These are phyloP conservation scores for Hirundo rustica DNA, from an alignment of 2,797 vertebrate genomes.

Conservation along the genomic window DNA sequence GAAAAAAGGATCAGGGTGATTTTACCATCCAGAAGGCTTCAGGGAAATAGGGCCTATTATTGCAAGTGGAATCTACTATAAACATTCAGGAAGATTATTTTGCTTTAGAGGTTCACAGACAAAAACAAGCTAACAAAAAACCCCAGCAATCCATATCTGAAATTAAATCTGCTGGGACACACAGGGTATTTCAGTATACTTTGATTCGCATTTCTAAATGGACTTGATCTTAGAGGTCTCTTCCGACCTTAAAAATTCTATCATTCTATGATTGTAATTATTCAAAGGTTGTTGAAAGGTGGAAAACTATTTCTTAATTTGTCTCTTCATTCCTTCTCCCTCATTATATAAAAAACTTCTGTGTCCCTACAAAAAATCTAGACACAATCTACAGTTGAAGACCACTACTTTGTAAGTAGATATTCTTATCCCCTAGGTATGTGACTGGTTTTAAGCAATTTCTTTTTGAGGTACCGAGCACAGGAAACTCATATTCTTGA, in stretches of 20 bases:
- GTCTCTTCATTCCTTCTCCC: not conserved
- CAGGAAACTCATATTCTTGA: not conserved
- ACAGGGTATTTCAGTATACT: not conserved
- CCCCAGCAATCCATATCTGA: accelerated
- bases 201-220: not conserved
- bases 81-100: not conserved
- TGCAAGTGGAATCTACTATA: not conserved
- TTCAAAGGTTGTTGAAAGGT: not conserved
- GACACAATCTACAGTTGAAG: not conserved
- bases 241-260: not conserved
- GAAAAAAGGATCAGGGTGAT: not conserved
- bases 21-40: not conserved
- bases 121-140: not conserved
- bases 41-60: not conserved
- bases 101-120: not conserved
- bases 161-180: not conserved
- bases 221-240: not conserved
- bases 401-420: not conserved
- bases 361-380: not conserved
- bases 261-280: not conserved
- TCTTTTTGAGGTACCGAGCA: not conserved
- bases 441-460: not conserved
- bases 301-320: not conserved
- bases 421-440: not conserved
- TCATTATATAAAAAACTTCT: not conserved